These are phyloP conservation scores for Rambutsinella grinnellia DNA, from an alignment of 2,888 invertebrate species.

Conservation along the genomic window DNA sequence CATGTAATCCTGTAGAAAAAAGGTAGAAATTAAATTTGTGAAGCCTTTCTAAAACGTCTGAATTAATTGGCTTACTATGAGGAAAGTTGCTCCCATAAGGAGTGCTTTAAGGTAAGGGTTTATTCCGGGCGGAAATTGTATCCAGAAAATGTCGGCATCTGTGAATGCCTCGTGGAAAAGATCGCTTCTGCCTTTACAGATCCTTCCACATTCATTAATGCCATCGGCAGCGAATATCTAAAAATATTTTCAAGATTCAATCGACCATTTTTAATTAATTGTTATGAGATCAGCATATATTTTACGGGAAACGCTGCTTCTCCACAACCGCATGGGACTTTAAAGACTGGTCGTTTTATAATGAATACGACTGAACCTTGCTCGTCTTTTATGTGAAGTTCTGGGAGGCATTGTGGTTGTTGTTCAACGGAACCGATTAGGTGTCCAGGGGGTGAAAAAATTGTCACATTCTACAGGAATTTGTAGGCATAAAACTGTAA, in stretches of 20 bases:
- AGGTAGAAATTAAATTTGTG: background rate
- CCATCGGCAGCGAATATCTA: conserved; percentile 37
- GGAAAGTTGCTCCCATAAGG: conserved; percentile 32
- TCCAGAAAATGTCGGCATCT: conserved; percentile 30
- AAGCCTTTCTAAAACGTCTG: no score
- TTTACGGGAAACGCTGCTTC: conserved; percentile 30
- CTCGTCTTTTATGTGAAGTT: conserved; percentile 36
- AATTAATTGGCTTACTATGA: conserved; percentile 31
- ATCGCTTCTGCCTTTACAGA: conserved; percentile 23
- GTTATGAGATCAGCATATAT: background rate
- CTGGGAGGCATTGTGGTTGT: conserved; percentile 27
- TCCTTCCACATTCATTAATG: conserved; percentile 39
- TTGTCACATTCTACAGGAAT: conserved; percentile 24
- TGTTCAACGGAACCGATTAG: conserved; percentile 29
- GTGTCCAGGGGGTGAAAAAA: conserved; percentile 34
- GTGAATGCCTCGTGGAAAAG: conserved; percentile 29
- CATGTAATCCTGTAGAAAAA: conserved; percentile 31
- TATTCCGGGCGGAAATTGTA: conserved; percentile 30
- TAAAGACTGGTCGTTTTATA: conserved; percentile 19
- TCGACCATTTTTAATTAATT: background rate
- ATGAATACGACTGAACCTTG: conserved; percentile 27
- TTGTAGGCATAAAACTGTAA: background rate
- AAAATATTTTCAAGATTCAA: background rate
- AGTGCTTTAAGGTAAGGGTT: conserved; percentile 32
- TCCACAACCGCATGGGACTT: conserved; percentile 30